phyloP scores from a whole-genome alignment of 2,113 vertebrate species.

The Lamprologus callipterus region DNA sequence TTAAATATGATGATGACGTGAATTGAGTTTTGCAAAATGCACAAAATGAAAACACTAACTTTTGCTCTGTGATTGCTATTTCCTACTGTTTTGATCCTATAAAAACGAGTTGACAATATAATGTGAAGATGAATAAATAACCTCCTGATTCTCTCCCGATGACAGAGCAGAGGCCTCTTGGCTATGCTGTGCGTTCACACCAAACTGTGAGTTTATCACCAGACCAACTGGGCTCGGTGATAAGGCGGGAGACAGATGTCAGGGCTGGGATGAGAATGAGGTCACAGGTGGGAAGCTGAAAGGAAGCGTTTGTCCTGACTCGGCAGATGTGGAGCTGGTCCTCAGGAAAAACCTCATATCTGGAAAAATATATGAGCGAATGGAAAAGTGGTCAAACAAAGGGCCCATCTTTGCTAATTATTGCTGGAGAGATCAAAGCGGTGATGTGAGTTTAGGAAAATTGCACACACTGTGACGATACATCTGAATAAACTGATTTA shows the following conservation, averaged over 20 bases:
- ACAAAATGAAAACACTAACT: not conserved
- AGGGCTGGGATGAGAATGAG: not conserved
- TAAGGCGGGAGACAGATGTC: not conserved
- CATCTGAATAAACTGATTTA: not conserved
- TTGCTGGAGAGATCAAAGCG: conserved; percentile 8
- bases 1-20: not conserved
- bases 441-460: not conserved
- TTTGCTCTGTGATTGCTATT: not conserved
- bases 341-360: conserved; percentile 32
- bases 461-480: not conserved
- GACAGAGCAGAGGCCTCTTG: not conserved
- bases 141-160: not conserved
- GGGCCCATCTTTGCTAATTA: not conserved
- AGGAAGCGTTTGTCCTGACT: conserved; percentile 48
- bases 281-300: conserved; percentile 29
- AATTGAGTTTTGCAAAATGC: not conserved
- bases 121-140: not conserved
- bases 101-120: not conserved
- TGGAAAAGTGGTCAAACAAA: conserved; percentile 38
- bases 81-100: not conserved
- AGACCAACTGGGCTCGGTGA: not conserved
- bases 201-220: not conserved
- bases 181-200: not conserved
- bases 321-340: conserved; percentile 15
- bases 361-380: conserved; percentile 17